Conservation (phyloP, 2,888 invertebrate species). For the Limnephilus auricula region DNA sequence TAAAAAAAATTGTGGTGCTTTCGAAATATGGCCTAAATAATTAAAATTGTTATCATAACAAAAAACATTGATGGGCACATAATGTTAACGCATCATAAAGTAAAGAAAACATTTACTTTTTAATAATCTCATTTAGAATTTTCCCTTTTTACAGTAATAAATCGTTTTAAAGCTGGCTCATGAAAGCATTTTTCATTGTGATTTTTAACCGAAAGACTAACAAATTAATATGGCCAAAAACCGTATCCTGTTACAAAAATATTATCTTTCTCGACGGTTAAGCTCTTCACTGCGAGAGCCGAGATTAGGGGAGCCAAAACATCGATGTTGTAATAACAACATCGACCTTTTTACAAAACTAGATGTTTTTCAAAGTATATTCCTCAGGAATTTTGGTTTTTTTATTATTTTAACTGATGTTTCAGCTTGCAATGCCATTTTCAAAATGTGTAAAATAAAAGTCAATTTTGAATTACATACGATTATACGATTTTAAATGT, state of each 20-base stretch:
- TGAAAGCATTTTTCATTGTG: slow-evolving; percentile 40
- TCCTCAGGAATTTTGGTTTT: too few relatives aligned
- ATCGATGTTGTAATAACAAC: not conserved
- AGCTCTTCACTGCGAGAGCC: not conserved
- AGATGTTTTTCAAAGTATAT: not conserved
- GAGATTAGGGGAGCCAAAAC: not conserved
- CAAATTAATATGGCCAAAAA: slow-evolving; percentile 41
- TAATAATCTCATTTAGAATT: not conserved
- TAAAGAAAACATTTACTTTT: not conserved
- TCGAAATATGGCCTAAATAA: not conserved
- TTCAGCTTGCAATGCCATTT: too few relatives aligned
- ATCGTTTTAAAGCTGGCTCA: slow-evolving; percentile 27
- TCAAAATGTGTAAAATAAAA: too few relatives aligned
- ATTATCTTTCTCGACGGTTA: slow-evolving; percentile 42
- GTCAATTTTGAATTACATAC: too few relatives aligned
- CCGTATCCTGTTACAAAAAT: slow-evolving; percentile 42
- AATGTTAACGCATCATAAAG: not conserved
- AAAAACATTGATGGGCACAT: not conserved
- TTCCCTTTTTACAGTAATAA: slow-evolving; percentile 32
- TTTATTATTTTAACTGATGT: too few relatives aligned
- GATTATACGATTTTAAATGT: too few relatives aligned
- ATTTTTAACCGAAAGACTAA: slow-evolving; percentile 46
- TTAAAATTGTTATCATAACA: not conserved
- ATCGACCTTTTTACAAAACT: not conserved
- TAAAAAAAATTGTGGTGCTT: not conserved